Evolutionary conservation across 2,113 vertebrate genomes (phyloP), one percentile per base, ranked within the genome.

Genomic region (Hemiscyllium ocellatum): DNA sequence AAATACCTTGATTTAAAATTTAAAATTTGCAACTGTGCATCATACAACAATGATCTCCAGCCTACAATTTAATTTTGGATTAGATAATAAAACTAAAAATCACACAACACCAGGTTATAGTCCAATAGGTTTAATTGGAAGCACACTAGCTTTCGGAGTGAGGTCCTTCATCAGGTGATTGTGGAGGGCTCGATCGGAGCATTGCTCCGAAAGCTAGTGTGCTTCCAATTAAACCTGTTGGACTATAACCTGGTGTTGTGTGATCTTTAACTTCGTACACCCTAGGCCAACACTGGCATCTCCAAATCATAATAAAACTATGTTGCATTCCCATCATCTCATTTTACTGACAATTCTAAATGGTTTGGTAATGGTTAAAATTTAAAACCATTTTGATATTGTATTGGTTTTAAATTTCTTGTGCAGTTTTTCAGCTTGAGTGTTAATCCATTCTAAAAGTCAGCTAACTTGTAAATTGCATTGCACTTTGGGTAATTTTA

Each of bases 381-480:
- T 52, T 52, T 8, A 29, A 70, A 26, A 70, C 37, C 65, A 20
- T 69, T 94, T 7, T 68, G 61, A 68, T 94, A 70, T 50, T 52
- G 52, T 72, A 95, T 29, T 42, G 69, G 68, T 29, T 95, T 95
- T 26, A 95, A 52, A 22, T 24, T 95, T 95, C 42, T 22, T 50
- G 47, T 76, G 69, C 42, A 95, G 70, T 19, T 52, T 47, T 42
- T 2, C 8, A 22, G n/a, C 42, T 69, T 50, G 20, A 4, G 37
- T 29, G 94, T 76, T 70, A 47, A 33, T 52, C 52, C 47, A 95
- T 72, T 50, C 69, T 72, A 24, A 76, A 47, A 5, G 69, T 76
- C 66, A 70, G 70, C n/a, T 42, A 94, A 94, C 68, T 24, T 94
- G n/a, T 29, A 47, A 70, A 70, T 26, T 94, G 93, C 80, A 83